Evolutionary conservation across 2,113 vertebrate species (phyloP).

Genomic region (Pteropus alecto): DNA sequence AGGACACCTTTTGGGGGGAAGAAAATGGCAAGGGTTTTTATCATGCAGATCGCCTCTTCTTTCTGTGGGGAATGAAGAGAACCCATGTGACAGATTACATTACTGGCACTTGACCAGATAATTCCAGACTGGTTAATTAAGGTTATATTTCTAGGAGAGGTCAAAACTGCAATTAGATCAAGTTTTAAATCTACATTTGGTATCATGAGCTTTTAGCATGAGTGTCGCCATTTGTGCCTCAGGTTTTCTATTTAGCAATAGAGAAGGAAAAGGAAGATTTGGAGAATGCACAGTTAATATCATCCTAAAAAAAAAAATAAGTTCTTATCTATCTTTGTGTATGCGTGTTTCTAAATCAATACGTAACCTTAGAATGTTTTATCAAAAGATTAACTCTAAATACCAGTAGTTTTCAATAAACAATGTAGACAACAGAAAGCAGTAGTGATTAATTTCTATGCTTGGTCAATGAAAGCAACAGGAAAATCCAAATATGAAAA

Average conservation of each 20-base stretch:
- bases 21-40: background rate
- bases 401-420: constrained; percentile 59
- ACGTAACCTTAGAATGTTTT: constrained; percentile 36
- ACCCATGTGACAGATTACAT: background rate
- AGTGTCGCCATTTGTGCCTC: background rate
- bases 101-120: background rate
- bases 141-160: background rate
- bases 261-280: background rate
- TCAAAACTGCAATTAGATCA: background rate
- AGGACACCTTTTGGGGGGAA: background rate
- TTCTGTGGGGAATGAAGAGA: background rate
- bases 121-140: background rate
- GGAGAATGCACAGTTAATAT: background rate
- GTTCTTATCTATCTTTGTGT: background rate
- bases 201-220: background rate
- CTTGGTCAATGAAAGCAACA: constrained; percentile 57
- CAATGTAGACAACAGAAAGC: constrained; percentile 36
- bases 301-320: constrained; percentile 2
- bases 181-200: background rate
- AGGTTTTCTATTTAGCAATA: background rate
- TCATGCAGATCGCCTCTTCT: background rate
- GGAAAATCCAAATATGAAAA: constrained; percentile 57
- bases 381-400: constrained; percentile 55
- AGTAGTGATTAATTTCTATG: constrained; percentile 48
- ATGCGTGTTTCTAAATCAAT: background rate